Evolutionary conservation across 2,888 invertebrate genomes (phyloP).

Genomic region (Sipha maydis): DNA sequence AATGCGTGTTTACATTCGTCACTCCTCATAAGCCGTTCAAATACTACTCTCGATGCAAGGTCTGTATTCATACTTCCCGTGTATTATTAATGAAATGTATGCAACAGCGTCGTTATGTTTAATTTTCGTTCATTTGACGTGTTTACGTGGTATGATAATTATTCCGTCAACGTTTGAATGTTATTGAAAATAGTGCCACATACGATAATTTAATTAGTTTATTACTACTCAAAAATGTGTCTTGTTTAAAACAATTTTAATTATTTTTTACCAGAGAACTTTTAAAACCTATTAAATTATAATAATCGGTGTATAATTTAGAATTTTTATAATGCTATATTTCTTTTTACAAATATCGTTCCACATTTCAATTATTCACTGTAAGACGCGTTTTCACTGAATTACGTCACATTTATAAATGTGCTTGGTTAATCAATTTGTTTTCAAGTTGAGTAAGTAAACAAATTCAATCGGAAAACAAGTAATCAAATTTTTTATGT

Average conservation of each 20-base stretch:
- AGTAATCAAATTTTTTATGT: no score
- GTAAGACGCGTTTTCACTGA: background rate
- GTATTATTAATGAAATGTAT: no score
- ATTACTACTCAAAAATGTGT: background rate
- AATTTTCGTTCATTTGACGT: background rate
- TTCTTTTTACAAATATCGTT: background rate
- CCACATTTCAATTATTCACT: background rate
- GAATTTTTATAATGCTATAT: background rate
- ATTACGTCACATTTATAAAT: background rate
- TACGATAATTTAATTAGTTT: background rate
- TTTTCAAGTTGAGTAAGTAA: background rate
- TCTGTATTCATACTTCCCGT: no score
- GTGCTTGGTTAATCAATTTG: background rate
- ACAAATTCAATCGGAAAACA: background rate
- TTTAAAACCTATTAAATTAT: background rate
- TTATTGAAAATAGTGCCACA: background rate
- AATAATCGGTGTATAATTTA: background rate
- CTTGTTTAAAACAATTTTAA: no score
- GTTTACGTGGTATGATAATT: background rate
- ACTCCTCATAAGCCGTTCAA: no score
- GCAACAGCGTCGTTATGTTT: no score
- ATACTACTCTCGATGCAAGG: no score
- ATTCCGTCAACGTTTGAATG: background rate
- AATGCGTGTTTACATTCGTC: no score
- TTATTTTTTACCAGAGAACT: background rate